phyloP scores from a whole-genome alignment of 2,888 invertebrate species.

The Volucella inanis region DNA sequence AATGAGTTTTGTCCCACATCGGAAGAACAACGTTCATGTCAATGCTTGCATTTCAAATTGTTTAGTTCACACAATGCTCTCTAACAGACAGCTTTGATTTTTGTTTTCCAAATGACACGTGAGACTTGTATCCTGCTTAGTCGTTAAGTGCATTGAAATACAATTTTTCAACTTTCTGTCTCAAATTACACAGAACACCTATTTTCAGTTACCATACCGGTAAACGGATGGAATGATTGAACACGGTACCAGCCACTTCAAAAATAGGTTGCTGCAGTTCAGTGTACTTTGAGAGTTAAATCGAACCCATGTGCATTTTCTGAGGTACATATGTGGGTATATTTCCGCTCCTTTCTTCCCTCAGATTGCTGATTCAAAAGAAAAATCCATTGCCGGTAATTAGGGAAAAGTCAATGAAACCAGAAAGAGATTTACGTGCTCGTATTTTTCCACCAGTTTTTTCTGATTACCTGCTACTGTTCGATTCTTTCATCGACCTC shows the following conservation, averaged over 20 bases:
- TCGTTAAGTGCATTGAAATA: too few relatives aligned
- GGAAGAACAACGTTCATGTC: too few relatives aligned
- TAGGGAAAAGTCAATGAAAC: slow-evolving; percentile 54
- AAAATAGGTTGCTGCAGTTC: slow-evolving; percentile 62
- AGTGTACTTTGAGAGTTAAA: slow-evolving; percentile 56
- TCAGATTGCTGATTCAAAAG: background rate
- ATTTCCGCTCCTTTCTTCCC: slow-evolving; percentile 35
- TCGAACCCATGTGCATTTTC: slow-evolving; percentile 60
- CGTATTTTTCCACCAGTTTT: background rate
- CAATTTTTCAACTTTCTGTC: too few relatives aligned
- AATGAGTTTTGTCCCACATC: too few relatives aligned
- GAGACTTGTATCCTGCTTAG: too few relatives aligned
- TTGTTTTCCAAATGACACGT: too few relatives aligned
- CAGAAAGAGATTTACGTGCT: slow-evolving; percentile 49
- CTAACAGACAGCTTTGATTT: too few relatives aligned
- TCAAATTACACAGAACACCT: too few relatives aligned
- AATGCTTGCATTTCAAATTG: too few relatives aligned
- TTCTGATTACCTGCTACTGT: too few relatives aligned
- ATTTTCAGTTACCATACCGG: background rate
- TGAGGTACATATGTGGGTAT: slow-evolving; percentile 7
- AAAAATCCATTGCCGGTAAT: slow-evolving; percentile 43
- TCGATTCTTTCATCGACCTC: background rate
- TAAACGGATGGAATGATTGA: slow-evolving; percentile 61
- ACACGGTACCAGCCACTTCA: slow-evolving; percentile 42
- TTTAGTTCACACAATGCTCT: too few relatives aligned